Conservation (phyloP, 2,797 vertebrate genomes). For the Syndactyla subalaris region DNA sequence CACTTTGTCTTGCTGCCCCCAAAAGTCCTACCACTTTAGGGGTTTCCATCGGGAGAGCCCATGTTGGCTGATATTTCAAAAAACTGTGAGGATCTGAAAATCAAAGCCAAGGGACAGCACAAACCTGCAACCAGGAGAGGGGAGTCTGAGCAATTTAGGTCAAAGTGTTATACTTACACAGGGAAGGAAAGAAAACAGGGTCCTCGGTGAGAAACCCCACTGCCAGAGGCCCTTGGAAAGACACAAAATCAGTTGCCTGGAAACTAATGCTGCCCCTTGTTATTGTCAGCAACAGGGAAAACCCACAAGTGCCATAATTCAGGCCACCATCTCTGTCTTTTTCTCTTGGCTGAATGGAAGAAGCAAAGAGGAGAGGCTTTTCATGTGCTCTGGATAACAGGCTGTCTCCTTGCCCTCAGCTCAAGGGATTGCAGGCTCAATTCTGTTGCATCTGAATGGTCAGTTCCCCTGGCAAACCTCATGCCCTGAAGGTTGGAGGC, state of each 20-base stretch:
- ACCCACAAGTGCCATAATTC: background rate
- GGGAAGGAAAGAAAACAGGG: background rate
- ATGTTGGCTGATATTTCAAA: background rate
- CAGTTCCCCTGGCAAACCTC: background rate
- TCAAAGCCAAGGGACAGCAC: background rate
- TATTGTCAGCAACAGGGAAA: background rate
- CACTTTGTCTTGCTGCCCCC: background rate
- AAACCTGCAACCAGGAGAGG: background rate
- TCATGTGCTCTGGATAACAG: background rate
- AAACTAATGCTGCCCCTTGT: background rate
- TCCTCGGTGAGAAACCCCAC: background rate
- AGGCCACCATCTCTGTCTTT: background rate
- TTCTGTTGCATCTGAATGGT: background rate
- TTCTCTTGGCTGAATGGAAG: background rate
- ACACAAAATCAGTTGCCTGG: constrained; percentile 33
- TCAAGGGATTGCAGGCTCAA: background rate
- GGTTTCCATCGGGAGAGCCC: background rate
- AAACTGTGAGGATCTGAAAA: background rate
- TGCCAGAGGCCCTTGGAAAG: background rate
- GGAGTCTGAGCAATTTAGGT: background rate
- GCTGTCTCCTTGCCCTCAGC: background rate
- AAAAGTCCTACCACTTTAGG: background rate
- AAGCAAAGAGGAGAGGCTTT: background rate
- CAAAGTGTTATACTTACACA: background rate
- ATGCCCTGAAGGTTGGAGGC: background rate